phyloP scores from a whole-genome alignment of 1,140 invertebrate genomes.

The Phthorimaea operculella region DNA sequence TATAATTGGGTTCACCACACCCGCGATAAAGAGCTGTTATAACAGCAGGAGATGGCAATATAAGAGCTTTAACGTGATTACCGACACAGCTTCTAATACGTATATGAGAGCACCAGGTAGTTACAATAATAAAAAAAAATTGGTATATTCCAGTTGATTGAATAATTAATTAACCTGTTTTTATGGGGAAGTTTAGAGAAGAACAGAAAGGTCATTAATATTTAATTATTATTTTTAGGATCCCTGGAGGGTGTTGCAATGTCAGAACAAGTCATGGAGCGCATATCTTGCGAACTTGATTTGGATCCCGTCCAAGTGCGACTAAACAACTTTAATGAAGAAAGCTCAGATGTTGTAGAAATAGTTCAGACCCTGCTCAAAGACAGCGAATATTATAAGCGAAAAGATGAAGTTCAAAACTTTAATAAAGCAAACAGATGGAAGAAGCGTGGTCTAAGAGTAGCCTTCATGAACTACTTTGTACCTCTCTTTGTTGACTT shows the following conservation, averaged over 20 bases:
- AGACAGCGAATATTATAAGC: constrained; percentile 63
- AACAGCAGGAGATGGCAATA: constrained; percentile 8
- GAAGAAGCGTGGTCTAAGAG: constrained; percentile 77
- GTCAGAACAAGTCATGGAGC: constrained; percentile 82
- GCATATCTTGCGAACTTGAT: constrained; percentile 72
- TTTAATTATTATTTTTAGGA: too few relatives aligned
- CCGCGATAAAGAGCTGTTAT: constrained; percentile 13
- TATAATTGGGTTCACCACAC: background rate
- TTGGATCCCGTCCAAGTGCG: constrained; percentile 74
- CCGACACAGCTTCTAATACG: constrained; percentile 49
- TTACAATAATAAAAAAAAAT: too few relatives aligned
- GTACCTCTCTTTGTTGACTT: constrained; percentile 62
- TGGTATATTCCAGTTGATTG: too few relatives aligned
- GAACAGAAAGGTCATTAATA: too few relatives aligned
- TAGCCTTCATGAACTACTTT: constrained; percentile 73
- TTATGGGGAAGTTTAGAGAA: too few relatives aligned
- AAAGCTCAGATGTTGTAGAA: constrained; percentile 35
- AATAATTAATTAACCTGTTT: too few relatives aligned
- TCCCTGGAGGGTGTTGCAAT: constrained; percentile 71
- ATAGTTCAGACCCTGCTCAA: constrained; percentile 8
- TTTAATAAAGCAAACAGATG: constrained; percentile 79
- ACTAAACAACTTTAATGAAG: constrained; percentile 65
- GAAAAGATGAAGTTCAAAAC: constrained; percentile 64
- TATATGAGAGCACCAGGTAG: constrained; percentile 56
- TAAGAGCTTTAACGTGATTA: constrained; percentile 24